A percentile compares a stretch with the other conserved stretches of the same genome.
Conservation (phyloP, 2,888 invertebrate species). For the Agrochola circellaris region DNA sequence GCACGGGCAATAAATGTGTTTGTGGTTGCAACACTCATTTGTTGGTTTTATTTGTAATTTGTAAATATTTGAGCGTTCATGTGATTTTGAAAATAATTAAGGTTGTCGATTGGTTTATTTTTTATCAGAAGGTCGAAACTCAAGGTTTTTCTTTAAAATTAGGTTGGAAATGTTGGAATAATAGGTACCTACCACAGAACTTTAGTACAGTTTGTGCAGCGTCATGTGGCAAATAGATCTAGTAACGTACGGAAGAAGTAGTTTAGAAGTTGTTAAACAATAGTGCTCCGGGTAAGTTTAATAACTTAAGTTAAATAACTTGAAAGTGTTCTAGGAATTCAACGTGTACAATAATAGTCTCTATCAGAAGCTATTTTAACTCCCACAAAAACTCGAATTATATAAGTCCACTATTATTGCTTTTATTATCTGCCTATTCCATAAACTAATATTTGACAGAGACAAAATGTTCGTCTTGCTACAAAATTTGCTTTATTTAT, state of each 20-base stretch:
- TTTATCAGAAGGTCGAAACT: slow-evolving; percentile 21
- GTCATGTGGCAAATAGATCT: slow-evolving; percentile 33
- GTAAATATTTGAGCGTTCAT: slow-evolving; percentile 48
- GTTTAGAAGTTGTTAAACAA: slow-evolving; percentile 42
- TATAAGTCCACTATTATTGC: neutral
- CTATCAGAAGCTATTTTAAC: neutral
- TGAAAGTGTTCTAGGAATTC: slow-evolving; percentile 30
- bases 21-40: slow-evolving; percentile 56
- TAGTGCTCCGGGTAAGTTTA: slow-evolving; percentile 32
- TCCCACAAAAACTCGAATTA: neutral
- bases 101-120: slow-evolving; percentile 27
- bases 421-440: neutral
- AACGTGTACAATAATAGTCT: slow-evolving; percentile 3
- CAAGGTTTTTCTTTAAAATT: slow-evolving; percentile 2
- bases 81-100: slow-evolving; percentile 54
- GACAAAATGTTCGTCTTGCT: neutral
- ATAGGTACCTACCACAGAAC: neutral
- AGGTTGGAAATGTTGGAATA: neutral
- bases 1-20: slow-evolving; percentile 58
- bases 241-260: slow-evolving; percentile 16
- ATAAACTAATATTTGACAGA: neutral
- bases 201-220: slow-evolving; percentile 17
- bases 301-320: slow-evolving; percentile 47
- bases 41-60: slow-evolving; percentile 49
- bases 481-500: slow-evolving; percentile 17